Conservation (phyloP, 2,888 invertebrate species). For the Hoplodrina blanda region DNA sequence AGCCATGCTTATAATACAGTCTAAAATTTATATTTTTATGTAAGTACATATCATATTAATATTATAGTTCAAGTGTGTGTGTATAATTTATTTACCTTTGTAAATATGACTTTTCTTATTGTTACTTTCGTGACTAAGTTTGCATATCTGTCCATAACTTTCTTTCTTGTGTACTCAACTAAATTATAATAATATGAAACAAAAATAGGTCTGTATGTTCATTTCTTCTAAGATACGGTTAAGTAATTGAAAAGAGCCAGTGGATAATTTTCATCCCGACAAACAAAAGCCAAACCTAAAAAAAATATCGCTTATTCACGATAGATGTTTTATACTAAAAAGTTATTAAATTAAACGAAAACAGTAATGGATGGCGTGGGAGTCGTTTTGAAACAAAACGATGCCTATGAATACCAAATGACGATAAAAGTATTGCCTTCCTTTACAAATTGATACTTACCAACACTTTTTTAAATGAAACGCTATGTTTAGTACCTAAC, state of each 20-base stretch:
- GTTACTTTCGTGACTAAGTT: too few relatives aligned
- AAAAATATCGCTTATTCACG: conserved; percentile 9
- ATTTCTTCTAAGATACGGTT: neutral
- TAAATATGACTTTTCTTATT: neutral
- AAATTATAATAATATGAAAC: neutral
- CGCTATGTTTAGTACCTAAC: conserved; percentile 2
- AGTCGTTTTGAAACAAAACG: conserved; percentile 33
- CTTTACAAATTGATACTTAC: conserved; percentile 40
- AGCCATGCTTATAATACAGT: too few relatives aligned
- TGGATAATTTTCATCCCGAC: neutral
- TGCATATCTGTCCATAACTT: too few relatives aligned
- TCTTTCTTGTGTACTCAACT: too few relatives aligned
- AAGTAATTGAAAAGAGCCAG: neutral
- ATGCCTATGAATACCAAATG: conserved; percentile 41
- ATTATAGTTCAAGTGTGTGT: too few relatives aligned
- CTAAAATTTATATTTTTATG: too few relatives aligned
- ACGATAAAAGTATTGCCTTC: conserved; percentile 30
- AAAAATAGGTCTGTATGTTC: neutral
- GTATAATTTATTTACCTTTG: neutral
- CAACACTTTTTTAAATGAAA: conserved; percentile 13
- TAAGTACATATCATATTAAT: too few relatives aligned
- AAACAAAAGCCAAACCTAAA: conserved; percentile 1
- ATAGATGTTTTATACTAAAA: conserved; percentile 26
- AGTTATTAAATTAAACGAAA: conserved; percentile 42
- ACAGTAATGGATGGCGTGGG: conserved; percentile 37